phyloP scores from a whole-genome alignment of 2,113 vertebrate genomes.

The Callocephalon fimbriatum region DNA sequence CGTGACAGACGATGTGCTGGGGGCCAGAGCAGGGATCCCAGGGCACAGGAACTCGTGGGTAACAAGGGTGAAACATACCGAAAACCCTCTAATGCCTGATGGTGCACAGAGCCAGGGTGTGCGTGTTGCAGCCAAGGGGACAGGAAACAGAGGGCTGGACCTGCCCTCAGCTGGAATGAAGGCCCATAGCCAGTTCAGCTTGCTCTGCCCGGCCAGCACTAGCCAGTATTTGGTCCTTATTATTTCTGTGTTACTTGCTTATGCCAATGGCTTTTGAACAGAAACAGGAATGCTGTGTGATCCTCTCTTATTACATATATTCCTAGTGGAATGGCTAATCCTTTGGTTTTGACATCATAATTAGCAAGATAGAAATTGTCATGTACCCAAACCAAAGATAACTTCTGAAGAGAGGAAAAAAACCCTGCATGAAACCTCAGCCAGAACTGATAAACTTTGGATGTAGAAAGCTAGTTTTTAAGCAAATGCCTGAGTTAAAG shows the following conservation, averaged over 20 bases:
- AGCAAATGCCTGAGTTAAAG: conserved; percentile 6
- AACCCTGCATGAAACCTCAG: not conserved
- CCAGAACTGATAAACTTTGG: not conserved
- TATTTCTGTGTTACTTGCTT: not conserved
- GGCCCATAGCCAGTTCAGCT: not conserved
- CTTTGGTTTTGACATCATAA: not conserved
- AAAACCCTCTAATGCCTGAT: fast-evolving
- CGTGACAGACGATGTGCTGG: fast-evolving
- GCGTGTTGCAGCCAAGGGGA: fast-evolving
- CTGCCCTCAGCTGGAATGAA: no score
- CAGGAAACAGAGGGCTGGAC: not conserved
- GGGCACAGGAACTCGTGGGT: fast-evolving
- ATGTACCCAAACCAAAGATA: not conserved
- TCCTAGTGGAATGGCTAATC: not conserved
- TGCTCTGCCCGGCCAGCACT: fast-evolving
- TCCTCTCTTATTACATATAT: not conserved
- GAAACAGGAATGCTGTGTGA: not conserved
- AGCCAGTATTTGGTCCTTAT: not conserved
- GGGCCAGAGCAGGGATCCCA: not conserved
- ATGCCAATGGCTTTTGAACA: not conserved
- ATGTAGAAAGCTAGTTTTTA: not conserved
- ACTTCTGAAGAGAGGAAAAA: not conserved
- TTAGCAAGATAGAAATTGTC: not conserved
- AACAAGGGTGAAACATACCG: not conserved
- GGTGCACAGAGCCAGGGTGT: fast-evolving